Percentiles rank a stretch among this genome's conserved stretches.
phyloP scores from a whole-genome alignment of 2,888 invertebrate genomes.

The Lasioglossum malachurum region DNA sequence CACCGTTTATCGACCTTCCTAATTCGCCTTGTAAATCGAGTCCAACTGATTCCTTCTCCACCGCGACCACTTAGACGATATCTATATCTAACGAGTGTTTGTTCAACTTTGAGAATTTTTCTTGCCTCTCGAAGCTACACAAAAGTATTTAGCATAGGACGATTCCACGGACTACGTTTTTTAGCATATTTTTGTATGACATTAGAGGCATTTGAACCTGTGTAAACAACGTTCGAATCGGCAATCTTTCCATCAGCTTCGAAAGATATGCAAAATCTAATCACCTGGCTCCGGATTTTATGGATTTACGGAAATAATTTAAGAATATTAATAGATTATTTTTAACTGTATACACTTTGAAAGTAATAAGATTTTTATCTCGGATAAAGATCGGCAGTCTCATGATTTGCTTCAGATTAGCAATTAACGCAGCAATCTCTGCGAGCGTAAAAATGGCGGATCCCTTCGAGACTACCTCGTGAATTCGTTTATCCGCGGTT shows the following conservation, averaged over 20 bases:
- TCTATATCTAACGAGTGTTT: background rate
- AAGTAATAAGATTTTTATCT: no score
- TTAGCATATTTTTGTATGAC: background rate
- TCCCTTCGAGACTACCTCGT: background rate
- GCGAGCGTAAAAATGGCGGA: background rate
- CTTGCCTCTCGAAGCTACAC: background rate
- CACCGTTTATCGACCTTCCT: background rate
- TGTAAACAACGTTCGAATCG: background rate
- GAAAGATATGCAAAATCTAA: background rate
- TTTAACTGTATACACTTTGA: no score
- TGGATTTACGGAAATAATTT: no score
- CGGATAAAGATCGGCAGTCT: no score
- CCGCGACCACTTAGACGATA: background rate
- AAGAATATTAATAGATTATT: no score
- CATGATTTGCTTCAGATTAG: background rate
- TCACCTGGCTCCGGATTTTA: background rate
- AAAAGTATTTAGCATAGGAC: background rate
- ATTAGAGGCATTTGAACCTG: background rate
- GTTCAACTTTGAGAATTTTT: background rate
- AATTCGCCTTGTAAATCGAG: background rate
- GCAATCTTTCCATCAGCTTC: background rate
- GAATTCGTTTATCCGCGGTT: background rate
- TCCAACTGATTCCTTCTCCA: background rate
- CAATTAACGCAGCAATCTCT: background rate
- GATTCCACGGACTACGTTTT: background rate